Evolutionary conservation across 2,797 vertebrate species (phyloP).

Genomic region (Sebastes jordani): DNA sequence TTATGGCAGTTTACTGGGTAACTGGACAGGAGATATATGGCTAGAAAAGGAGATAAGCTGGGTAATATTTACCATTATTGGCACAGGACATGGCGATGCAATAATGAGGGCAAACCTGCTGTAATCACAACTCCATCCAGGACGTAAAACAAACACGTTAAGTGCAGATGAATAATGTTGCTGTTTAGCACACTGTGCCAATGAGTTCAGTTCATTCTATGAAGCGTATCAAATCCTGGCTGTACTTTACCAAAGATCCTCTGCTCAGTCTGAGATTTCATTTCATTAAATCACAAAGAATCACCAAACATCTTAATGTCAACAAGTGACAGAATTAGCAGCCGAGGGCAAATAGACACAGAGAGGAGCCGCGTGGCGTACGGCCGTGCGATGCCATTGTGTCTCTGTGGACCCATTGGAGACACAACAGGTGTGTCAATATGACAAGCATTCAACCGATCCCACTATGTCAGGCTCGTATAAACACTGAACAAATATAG

Average conservation of each 20-base stretch:
- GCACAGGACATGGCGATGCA: constrained; percentile 15
- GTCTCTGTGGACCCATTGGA: constrained; percentile 64
- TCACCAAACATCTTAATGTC: constrained; percentile 15
- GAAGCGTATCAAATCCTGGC: not conserved
- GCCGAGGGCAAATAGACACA: constrained; percentile 25
- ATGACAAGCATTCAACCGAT: constrained; percentile 68
- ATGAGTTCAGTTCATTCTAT: not conserved
- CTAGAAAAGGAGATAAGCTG: constrained; percentile 68
- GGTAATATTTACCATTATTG: constrained; percentile 50
- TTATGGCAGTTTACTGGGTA: constrained; percentile 65
- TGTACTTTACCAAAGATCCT: not conserved
- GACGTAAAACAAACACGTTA: not conserved
- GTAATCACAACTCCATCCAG: constrained; percentile 1
- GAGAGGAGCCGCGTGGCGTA: constrained; percentile 16
- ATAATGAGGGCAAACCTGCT: constrained; percentile 22
- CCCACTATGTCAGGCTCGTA: constrained; percentile 51
- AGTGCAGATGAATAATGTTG: not conserved
- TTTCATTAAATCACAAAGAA: constrained; percentile 38
- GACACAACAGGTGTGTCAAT: constrained; percentile 83
- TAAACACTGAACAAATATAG: constrained; percentile 74
- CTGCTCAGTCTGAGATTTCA: constrained; percentile 2
- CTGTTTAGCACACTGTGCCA: not conserved
- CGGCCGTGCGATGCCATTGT: constrained; percentile 60
- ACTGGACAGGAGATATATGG: constrained; percentile 54
- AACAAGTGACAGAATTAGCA: constrained; percentile 52